A percentile compares a stretch with the other conserved stretches of the same genome.
phyloP scores from a whole-genome alignment of 2,888 invertebrate genomes.

The Tetragonisca angustula region DNA sequence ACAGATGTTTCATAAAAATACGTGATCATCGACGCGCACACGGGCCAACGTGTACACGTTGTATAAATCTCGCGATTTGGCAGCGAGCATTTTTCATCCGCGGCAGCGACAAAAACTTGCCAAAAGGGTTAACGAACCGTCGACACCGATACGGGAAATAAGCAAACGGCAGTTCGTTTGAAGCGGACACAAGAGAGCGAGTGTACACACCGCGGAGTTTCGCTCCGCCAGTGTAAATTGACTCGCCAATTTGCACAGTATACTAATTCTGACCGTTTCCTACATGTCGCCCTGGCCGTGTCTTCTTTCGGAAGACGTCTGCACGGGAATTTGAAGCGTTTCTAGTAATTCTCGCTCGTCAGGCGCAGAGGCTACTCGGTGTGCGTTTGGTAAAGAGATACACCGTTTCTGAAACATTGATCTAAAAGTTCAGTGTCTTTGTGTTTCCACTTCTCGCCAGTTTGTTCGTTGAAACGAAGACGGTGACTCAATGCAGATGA shows the following conservation, averaged over 20 bases:
- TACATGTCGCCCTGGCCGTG: constrained; percentile 3
- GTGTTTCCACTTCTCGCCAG: too few species aligned
- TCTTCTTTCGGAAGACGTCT: not conserved
- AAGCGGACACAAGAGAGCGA: not conserved
- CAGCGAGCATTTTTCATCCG: not conserved
- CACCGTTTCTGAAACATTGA: too few species aligned
- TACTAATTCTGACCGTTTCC: constrained; percentile 37
- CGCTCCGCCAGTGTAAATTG: constrained; percentile 62
- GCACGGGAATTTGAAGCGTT: not conserved
- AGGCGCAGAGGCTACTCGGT: not conserved
- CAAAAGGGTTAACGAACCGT: constrained; percentile 25
- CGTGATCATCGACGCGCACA: too few species aligned
- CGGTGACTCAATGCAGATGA: not conserved
- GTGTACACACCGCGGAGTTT: constrained; percentile 21
- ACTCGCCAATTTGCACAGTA: constrained; percentile 53
- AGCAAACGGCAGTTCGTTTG: constrained; percentile 14
- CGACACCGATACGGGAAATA: constrained; percentile 8
- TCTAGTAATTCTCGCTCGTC: not conserved
- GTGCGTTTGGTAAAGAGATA: not conserved
- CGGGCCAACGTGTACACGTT: too few species aligned
- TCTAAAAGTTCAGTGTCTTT: too few species aligned
- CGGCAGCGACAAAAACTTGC: not conserved
- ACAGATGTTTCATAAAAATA: too few species aligned
- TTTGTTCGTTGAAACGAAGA: not conserved
- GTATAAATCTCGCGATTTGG: not conserved